Evolutionary conservation across 2,888 invertebrate species (phyloP).

Genomic region (Stenotaenia linearis): DNA sequence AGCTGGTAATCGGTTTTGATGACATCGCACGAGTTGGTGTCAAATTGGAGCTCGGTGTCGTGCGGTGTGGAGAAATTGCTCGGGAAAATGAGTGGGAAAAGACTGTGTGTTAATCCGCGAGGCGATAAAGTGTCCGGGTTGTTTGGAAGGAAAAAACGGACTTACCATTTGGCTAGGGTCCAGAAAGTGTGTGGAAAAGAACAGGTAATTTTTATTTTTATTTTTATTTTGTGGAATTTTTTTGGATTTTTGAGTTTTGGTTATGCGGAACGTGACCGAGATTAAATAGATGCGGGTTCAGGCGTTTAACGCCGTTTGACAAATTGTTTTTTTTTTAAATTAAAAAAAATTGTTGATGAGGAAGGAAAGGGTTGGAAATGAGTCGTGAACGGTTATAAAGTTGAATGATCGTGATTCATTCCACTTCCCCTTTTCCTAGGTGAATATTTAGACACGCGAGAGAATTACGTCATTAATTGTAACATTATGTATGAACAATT

Average conservation of each 20-base stretch:
- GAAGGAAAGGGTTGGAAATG: neutral
- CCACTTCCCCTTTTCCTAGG: no score
- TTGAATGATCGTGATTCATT: neutral
- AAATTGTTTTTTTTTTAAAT: no score
- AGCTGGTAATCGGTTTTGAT: neutral
- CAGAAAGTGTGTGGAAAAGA: neutral
- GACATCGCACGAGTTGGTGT: neutral
- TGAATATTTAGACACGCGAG: neutral
- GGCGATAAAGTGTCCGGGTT: neutral
- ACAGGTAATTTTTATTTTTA: neutral
- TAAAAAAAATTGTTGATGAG: neutral
- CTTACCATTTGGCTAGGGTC: neutral
- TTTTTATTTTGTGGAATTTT: no score
- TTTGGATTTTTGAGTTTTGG: no score
- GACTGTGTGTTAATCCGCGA: neutral
- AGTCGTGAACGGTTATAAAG: neutral
- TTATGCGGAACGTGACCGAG: no score
- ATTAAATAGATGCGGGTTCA: no score
- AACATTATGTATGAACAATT: no score
- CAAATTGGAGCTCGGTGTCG: neutral
- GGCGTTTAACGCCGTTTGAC: no score
- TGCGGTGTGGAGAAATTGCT: neutral
- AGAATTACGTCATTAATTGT: neutral
- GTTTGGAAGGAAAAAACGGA: neutral
- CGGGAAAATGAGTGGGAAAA: neutral